Conservation (phyloP, 2,888 invertebrate genomes). For the Cosmopolites sordidus region DNA sequence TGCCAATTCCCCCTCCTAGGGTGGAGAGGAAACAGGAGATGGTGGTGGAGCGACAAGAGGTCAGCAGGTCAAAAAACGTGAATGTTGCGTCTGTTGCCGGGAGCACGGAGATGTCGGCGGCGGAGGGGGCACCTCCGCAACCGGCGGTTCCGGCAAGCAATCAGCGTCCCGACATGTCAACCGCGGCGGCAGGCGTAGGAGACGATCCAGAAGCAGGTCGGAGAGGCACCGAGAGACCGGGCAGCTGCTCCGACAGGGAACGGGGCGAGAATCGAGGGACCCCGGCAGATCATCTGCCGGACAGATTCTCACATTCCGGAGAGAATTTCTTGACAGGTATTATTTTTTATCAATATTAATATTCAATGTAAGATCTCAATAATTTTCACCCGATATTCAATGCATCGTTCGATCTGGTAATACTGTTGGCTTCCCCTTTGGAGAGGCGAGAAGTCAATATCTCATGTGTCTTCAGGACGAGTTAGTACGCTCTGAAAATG, state of each 20-base stretch:
- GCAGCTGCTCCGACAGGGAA: conserved; percentile 10
- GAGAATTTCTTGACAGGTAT: conserved; percentile 42
- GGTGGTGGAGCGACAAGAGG: conserved; percentile 1
- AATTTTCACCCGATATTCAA: too few relatives aligned
- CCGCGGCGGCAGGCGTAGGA: conserved; percentile 46
- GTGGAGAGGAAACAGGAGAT: neutral
- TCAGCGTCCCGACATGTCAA: conserved; percentile 38
- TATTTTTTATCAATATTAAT: too few relatives aligned
- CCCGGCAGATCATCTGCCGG: conserved; percentile 31
- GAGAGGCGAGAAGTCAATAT: too few relatives aligned
- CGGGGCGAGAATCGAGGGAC: conserved; percentile 22
- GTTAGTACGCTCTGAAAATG: too few relatives aligned
- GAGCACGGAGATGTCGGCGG: conserved; percentile 35
- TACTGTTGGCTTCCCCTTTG: too few relatives aligned
- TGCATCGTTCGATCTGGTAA: too few relatives aligned
- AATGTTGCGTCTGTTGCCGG: conserved; percentile 68
- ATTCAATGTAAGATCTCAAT: too few relatives aligned
- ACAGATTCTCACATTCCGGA: conserved; percentile 46
- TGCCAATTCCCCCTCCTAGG: too few relatives aligned
- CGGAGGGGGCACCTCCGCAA: conserved; percentile 16
- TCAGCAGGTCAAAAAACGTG: conserved; percentile 61
- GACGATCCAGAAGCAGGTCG: conserved; percentile 24
- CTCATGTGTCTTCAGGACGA: too few relatives aligned
- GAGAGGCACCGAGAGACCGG: conserved; percentile 13
- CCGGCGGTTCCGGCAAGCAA: conserved; percentile 25